Evolutionary conservation across 2,888 invertebrate genomes (phyloP).

Genomic region (Synergus japonicus): DNA sequence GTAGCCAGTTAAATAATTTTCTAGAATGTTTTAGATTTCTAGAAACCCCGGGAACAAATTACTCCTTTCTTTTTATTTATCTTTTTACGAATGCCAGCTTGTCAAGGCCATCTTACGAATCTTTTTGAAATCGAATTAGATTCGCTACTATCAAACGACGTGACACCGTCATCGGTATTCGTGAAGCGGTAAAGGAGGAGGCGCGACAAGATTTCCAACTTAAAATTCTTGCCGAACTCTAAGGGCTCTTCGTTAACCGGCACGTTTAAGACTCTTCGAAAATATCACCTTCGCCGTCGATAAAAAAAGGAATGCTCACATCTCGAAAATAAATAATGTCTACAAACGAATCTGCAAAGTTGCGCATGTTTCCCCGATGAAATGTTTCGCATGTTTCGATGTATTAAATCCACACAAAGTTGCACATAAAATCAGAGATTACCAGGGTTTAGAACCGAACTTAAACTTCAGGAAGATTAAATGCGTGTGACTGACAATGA

Average conservation of each 20-base stretch:
- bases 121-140: slow-evolving; percentile 40
- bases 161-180: slow-evolving; percentile 41
- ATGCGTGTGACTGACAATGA: neutral
- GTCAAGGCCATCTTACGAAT: slow-evolving; percentile 26
- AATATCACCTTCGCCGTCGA: slow-evolving; percentile 36
- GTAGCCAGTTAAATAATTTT: neutral
- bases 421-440: too few species aligned
- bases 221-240: slow-evolving; percentile 68
- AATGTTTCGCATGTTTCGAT: neutral
- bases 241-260: slow-evolving; percentile 49
- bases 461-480: neutral
- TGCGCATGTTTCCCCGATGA: slow-evolving; percentile 16
- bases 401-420: neutral
- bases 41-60: neutral
- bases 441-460: too few species aligned
- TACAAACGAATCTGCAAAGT: slow-evolving; percentile 31
- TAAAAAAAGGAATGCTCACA: slow-evolving; percentile 30
- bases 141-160: slow-evolving; percentile 48
- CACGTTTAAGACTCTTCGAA: slow-evolving; percentile 45
- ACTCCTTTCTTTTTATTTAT: neutral
- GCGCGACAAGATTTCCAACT: slow-evolving; percentile 74
- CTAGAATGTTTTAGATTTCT: neutral
- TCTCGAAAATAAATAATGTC: slow-evolving; percentile 37
- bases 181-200: slow-evolving; percentile 59
- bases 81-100: neutral